Base-by-base conservation (phyloP, 2,888 invertebrate genomes). In the Fragum whitleyi region DNA sequence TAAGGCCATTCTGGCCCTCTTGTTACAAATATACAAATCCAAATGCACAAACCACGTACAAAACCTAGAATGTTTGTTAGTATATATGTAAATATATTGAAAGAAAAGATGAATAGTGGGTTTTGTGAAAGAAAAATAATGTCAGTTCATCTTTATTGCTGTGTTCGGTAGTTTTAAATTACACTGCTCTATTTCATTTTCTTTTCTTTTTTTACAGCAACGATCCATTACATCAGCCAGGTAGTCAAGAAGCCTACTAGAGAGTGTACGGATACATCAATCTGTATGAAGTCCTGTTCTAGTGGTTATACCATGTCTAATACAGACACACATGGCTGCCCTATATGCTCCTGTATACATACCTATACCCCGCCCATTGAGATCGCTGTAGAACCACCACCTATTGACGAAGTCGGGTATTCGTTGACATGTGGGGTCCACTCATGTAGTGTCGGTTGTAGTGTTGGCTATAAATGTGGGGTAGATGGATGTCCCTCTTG, bases 381-480 rank as follows among this genome's bases (percentile, higher is more conserved):
- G 32, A 72, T 69, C 14, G 81, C 81, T 26, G 72, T 81, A 14
- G 81, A 81, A 42, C 81, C 81, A 1, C 81, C 81, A 1, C 72
- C 72, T 23, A 61, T 78, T n/a, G 42, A 67, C 19, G 59, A 72
- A 19, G 42, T 23, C 9, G 42, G 14, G 23, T 69, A 72, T 65
- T 28, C 73, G 32, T 51, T 84, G 29, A 69, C 76, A n/a, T 86
- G 87, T 69, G 29, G 19, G 29, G 67, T 71, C 26, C 61, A 42
- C 32, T 71, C 81, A 11, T 87, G 87, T 69, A 67, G 47, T 21
- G 57, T 78, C 6, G 86, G 83, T 9, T 87, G 87, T 59, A 79
- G 61, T 26, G 83, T 87, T 0, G 87, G 87, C 0, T 87, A 86
- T 57, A 86, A 86, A 55, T 87, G 87, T 71, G 87, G 87, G 1